Percentiles rank a stretch among this genome's conserved stretches.
phyloP scores from a whole-genome alignment of 2,113 vertebrate species.

The Poicephalus meyeri region DNA sequence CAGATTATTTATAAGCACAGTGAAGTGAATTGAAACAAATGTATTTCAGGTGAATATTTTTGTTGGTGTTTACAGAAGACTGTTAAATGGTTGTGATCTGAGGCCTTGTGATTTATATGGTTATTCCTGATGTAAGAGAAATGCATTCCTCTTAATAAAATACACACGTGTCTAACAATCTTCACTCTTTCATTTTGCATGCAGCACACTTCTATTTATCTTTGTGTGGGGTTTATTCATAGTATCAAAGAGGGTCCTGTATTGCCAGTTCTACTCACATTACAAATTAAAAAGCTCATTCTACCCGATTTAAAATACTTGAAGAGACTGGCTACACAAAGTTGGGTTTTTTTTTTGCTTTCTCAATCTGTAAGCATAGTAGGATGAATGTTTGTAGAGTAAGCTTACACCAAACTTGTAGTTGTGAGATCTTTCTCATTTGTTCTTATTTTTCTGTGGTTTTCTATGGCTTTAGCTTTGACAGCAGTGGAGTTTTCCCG shows the following conservation, averaged over 20 bases:
- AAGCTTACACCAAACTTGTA: not conserved
- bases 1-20: constrained; percentile 19
- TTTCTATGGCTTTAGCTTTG: not conserved
- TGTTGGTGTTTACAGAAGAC: constrained; percentile 19
- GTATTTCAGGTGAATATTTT: constrained; percentile 41
- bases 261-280: not conserved
- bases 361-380: not conserved
- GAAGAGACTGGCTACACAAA: not conserved
- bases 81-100: constrained; percentile 9
- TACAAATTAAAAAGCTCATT: constrained; percentile 8
- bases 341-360: not conserved
- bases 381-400: not conserved
- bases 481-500: not conserved
- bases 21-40: constrained; percentile 37
- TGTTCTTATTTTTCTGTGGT: not conserved
- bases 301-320: not conserved
- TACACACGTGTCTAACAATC: not conserved
- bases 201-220: constrained; percentile 24
- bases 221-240: constrained; percentile 1
- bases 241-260: not conserved
- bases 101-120: not conserved
- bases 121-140: not conserved
- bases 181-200: constrained; percentile 22
- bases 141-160: constrained; percentile 51
- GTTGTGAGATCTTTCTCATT: not conserved